Conservation (phyloP, 2,888 invertebrate species). For the Ctenicera cuprea region DNA sequence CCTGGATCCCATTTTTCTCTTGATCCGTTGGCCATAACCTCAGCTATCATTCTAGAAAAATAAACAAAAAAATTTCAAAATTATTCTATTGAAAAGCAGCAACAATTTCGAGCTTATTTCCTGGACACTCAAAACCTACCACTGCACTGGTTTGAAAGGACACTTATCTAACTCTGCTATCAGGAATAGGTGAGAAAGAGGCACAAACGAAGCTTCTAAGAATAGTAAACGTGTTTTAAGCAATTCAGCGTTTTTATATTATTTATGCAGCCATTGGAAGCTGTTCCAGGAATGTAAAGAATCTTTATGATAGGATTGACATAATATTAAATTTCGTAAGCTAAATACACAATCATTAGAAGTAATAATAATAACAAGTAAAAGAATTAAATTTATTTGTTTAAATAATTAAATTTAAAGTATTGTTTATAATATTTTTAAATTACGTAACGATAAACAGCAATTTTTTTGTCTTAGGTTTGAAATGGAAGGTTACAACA, state of each 20-base stretch:
- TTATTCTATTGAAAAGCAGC: not conserved
- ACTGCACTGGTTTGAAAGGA: not conserved
- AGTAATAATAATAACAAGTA: not conserved
- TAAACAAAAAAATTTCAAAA: slow-evolving; percentile 30
- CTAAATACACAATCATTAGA: not conserved
- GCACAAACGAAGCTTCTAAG: not conserved
- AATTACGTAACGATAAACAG: too few species aligned
- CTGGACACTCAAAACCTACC: not conserved
- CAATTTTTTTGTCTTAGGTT: not conserved
- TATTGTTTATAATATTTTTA: too few species aligned
- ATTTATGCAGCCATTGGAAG: not conserved
- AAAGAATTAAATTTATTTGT: too few species aligned
- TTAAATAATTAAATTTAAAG: not conserved
- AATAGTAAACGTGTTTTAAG: not conserved
- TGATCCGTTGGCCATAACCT: slow-evolving; percentile 76
- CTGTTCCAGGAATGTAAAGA: not conserved
- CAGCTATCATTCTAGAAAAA: slow-evolving; percentile 75
- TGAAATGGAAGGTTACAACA: not conserved
- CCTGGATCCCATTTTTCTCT: slow-evolving; percentile 78
- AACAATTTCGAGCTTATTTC: not conserved
- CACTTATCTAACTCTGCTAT: not conserved
- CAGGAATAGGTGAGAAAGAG: not conserved
- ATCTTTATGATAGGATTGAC: not conserved
- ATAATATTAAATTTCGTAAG: not conserved
- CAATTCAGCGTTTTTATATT: slow-evolving; percentile 15